Conservation (phyloP, 2,113 vertebrate species). For the Mesocricetus auratus region DNA sequence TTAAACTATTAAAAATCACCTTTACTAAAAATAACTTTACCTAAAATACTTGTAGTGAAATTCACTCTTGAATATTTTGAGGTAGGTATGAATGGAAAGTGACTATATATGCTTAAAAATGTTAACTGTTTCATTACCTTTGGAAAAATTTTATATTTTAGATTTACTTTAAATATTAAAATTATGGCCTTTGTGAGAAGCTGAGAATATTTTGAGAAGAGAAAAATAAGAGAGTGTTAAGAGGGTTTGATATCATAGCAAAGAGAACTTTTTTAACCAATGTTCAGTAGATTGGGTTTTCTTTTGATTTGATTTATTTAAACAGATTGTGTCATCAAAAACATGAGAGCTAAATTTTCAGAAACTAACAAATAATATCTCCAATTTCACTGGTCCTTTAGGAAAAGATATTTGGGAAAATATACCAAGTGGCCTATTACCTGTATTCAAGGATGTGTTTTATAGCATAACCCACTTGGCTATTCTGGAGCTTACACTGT, state of each 20-base stretch:
- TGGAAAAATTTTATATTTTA: conserved; percentile 20
- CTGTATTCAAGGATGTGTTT: not conserved
- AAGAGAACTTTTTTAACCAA: not conserved
- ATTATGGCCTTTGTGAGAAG: conserved; percentile 10
- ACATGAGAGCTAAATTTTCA: conserved; percentile 47
- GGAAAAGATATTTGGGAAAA: not conserved
- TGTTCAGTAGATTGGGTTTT: conserved; percentile 27
- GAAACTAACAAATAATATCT: conserved; percentile 37
- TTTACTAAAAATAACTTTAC: not conserved
- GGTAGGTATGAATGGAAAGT: not conserved
- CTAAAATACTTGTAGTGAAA: conserved; percentile 14
- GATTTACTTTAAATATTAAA: conserved; percentile 46
- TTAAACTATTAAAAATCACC: conserved; percentile 37
- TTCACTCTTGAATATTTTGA: conserved; percentile 19
- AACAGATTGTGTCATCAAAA: conserved; percentile 35
- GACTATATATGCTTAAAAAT: not conserved
- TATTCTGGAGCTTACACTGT: conserved; percentile 23
- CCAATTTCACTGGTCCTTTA: conserved; percentile 26
- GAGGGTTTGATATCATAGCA: not conserved
- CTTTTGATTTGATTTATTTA: conserved; percentile 47
- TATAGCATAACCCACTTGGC: not conserved
- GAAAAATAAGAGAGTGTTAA: conserved; percentile 16
- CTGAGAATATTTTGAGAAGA: conserved; percentile 39
- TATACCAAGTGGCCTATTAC: not conserved
- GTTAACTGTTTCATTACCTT: conserved; percentile 39